Conservation (phyloP, 2,113 vertebrate genomes). For the Ceuthmochares aereus region DNA sequence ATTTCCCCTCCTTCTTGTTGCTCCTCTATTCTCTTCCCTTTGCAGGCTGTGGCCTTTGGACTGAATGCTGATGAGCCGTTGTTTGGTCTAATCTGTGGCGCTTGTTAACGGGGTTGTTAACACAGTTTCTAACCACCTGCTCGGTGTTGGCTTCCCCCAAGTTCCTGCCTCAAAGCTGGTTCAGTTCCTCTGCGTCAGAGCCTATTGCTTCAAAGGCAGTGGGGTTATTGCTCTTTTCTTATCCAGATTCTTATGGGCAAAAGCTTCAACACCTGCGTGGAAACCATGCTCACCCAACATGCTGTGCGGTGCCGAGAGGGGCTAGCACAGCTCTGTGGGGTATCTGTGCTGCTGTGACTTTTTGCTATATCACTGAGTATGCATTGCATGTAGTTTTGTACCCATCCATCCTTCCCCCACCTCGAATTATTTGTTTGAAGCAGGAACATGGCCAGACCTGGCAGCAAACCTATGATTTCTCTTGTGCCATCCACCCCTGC, state of each 20-base stretch:
- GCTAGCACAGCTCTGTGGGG: accelerated
- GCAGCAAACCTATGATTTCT: neutral
- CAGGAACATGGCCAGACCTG: neutral
- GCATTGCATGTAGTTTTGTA: neutral
- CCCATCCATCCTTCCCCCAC: neutral
- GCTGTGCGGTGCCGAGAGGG: neutral
- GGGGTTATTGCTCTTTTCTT: neutral
- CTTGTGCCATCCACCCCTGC: accelerated
- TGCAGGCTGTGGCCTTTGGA: neutral
- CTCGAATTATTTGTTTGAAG: neutral
- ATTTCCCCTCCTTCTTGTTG: neutral
- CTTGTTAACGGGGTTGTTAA: constrained; percentile 11
- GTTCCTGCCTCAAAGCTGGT: neutral
- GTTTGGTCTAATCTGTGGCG: constrained; percentile 8
- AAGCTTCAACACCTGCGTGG: accelerated
- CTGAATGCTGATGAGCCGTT: constrained; percentile 44
- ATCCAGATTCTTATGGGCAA: accelerated
- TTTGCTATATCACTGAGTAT: neutral
- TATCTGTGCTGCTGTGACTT: accelerated
- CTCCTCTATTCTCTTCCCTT: neutral
- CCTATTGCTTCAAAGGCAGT: neutral
- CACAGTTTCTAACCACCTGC: constrained; percentile 12
- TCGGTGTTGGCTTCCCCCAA: neutral
- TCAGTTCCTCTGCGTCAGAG: neutral
- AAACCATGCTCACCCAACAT: neutral